Evolutionary conservation across 2,888 invertebrate genomes (phyloP).

Genomic region (Scaptomyza reducta): DNA sequence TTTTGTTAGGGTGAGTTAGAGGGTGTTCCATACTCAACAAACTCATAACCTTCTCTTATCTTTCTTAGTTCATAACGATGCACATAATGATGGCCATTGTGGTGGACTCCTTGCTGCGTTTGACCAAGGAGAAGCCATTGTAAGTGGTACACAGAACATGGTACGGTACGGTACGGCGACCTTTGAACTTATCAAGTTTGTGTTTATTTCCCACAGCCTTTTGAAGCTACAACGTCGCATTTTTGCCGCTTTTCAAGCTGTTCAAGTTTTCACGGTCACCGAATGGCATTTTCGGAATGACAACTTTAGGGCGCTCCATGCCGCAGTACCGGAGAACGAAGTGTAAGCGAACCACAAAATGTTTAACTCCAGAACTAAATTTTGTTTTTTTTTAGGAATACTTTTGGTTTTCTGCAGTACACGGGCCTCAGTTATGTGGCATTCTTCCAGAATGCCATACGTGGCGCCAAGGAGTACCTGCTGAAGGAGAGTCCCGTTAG

Average conservation of each 20-base stretch:
- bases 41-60: constrained; percentile 6
- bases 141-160: constrained; percentile 82
- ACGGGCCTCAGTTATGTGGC: constrained; percentile 69
- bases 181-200: background rate
- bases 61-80: constrained; percentile 86
- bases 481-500: constrained; percentile 78
- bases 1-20: constrained; percentile 86
- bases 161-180: background rate
- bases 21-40: background rate
- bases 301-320: constrained; percentile 83
- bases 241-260: constrained; percentile 89
- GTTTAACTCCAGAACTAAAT: background rate
- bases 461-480: constrained; percentile 81
- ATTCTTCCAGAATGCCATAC: constrained; percentile 76
- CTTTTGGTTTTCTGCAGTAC: constrained; percentile 71
- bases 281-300: constrained; percentile 91
- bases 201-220: constrained; percentile 86
- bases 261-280: constrained; percentile 90
- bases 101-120: constrained; percentile 88
- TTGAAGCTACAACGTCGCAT: constrained; percentile 92
- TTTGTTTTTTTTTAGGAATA: constrained; percentile 32
- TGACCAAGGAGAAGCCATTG: constrained; percentile 90
- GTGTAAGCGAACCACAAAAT: constrained; percentile 34
- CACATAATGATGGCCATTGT: constrained; percentile 92
- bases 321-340: constrained; percentile 50